phyloP scores from a whole-genome alignment of 2,888 invertebrate species.

The Podabrus alpinus region DNA sequence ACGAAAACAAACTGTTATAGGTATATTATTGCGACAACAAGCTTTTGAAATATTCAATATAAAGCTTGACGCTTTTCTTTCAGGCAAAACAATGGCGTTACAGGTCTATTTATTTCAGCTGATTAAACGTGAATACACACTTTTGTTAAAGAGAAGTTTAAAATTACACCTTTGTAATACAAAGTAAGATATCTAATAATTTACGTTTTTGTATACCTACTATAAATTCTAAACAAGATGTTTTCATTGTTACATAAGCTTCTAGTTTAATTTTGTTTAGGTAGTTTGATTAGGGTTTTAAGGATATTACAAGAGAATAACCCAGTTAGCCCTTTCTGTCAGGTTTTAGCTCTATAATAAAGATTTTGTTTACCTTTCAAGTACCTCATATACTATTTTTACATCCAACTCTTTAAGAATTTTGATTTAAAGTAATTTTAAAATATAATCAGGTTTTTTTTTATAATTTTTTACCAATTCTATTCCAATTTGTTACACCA shows the following conservation, averaged over 20 bases:
- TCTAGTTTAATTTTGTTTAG: slow-evolving; percentile 5
- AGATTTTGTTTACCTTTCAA: slow-evolving; percentile 2
- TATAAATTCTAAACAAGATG: slow-evolving; percentile 12
- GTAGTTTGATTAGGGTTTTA: slow-evolving; percentile 5
- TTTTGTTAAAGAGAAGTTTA: slow-evolving; percentile 26
- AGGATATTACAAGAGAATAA: slow-evolving; percentile 1
- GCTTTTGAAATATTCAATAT: slow-evolving; percentile 31
- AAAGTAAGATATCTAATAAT: slow-evolving; percentile 20
- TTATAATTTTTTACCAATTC: neutral
- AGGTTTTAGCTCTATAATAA: neutral
- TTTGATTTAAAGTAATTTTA: neutral
- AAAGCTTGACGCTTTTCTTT: slow-evolving; percentile 24
- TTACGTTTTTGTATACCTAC: slow-evolving; percentile 10
- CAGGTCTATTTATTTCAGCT: slow-evolving; percentile 28
- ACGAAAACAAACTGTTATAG: slow-evolving; percentile 31
- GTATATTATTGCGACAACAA: slow-evolving; percentile 30
- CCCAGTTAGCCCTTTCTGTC: slow-evolving; percentile 1
- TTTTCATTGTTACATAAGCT: slow-evolving; percentile 6
- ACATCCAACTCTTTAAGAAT: neutral
- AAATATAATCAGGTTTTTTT: neutral
- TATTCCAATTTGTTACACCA: too few relatives aligned
- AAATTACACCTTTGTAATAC: slow-evolving; percentile 22
- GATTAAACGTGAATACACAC: slow-evolving; percentile 29
- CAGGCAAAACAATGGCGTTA: slow-evolving; percentile 25
- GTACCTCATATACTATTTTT: neutral